Conservation (phyloP, 1,140 invertebrate genomes). For the Zaprionus kolodkinae region DNA sequence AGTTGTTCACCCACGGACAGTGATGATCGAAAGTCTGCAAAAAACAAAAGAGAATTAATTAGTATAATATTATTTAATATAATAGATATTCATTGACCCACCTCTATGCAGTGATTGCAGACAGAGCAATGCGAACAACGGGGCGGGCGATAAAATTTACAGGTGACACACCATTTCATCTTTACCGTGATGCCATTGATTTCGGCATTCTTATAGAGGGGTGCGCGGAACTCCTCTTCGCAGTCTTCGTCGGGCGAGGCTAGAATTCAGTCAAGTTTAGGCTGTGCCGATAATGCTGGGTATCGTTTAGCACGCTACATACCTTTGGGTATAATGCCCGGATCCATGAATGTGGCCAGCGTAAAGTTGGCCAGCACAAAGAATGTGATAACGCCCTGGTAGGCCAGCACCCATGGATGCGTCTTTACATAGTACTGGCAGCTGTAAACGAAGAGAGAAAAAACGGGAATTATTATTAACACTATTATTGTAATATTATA, state of each 20-base stretch:
- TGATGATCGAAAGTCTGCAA: constrained; percentile 99
- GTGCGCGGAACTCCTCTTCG: constrained; percentile 98
- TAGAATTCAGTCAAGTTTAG: constrained; percentile 85
- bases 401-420: constrained; percentile 95
- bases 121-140: constrained; percentile 99
- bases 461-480: too few relatives aligned
- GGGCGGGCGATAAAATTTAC: constrained; percentile 99
- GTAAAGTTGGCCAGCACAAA: constrained; percentile 99
- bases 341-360: constrained; percentile 99
- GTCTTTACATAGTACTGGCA: constrained; percentile 93
- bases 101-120: constrained; percentile 99
- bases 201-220: constrained; percentile 98
- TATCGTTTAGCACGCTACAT: constrained; percentile 79
- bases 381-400: constrained; percentile 97
- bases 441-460: constrained; percentile 86
- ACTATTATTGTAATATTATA: too few relatives aligned
- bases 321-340: constrained; percentile 99
- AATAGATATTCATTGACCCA: constrained; percentile 84
- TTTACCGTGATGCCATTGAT: constrained; percentile 99
- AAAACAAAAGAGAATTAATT: neutral
- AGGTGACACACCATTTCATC: constrained; percentile 99
- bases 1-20: constrained; percentile 99
- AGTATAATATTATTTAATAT: neutral
- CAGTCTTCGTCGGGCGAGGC: constrained; percentile 97
- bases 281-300: constrained; percentile 57